Evolutionary conservation across 2,797 vertebrate genomes (phyloP).

Genomic region (Muscicapa comitata): DNA sequence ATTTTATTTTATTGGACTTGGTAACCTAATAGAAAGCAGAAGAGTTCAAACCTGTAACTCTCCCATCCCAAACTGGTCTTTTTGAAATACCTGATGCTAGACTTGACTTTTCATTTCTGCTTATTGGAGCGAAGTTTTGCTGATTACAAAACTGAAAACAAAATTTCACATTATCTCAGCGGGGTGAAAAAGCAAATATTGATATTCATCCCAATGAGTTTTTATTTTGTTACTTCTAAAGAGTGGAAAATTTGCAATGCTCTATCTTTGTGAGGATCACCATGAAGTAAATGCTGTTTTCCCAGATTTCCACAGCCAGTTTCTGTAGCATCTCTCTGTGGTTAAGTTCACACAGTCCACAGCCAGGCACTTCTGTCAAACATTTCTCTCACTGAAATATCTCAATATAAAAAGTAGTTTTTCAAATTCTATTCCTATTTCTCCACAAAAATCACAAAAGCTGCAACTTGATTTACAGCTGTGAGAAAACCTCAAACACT

Average conservation of each 20-base stretch:
- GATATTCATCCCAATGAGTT: neutral
- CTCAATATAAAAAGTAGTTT: neutral
- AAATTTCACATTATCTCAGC: neutral
- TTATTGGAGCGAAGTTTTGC: neutral
- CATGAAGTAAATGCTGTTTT: neutral
- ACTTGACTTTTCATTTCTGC: neutral
- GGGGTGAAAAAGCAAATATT: constrained; percentile 43
- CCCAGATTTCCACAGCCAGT: neutral
- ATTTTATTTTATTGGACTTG: neutral
- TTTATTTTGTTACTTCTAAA: constrained; percentile 29
- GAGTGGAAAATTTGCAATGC: constrained; percentile 29
- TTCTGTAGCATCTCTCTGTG: neutral
- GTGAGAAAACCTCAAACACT: neutral
- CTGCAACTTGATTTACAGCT: neutral
- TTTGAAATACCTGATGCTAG: neutral
- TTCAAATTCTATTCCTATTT: neutral
- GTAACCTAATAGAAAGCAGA: neutral
- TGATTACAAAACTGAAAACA: neutral
- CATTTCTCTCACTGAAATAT: neutral
- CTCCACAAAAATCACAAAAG: neutral
- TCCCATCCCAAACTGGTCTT: neutral
- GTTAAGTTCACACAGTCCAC: neutral
- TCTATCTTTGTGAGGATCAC: neutral
- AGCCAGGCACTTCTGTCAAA: neutral
- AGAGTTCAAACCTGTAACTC: neutral